Conservation (phyloP, 2,888 invertebrate species). For the Steinernema scapterisci region DNA sequence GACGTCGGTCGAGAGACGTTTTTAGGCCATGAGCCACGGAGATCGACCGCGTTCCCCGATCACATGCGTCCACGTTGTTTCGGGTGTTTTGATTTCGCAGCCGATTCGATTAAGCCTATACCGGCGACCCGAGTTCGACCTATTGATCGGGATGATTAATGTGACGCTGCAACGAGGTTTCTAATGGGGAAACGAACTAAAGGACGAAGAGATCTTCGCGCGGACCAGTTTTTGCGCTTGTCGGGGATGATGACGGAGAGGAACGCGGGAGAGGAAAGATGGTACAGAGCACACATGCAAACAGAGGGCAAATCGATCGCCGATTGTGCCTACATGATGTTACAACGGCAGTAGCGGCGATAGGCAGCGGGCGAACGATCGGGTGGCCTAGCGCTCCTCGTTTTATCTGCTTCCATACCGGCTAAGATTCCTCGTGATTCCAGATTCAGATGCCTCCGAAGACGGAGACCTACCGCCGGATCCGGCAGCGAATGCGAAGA, state of each 20-base stretch:
- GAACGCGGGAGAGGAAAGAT: neutral
- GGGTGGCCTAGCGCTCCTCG: neutral
- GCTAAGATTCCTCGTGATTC: neutral
- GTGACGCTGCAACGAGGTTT: neutral
- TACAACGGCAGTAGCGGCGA: neutral
- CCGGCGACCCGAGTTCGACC: neutral
- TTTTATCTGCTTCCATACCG: neutral
- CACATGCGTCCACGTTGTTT: neutral
- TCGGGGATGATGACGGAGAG: neutral
- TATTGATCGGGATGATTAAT: neutral
- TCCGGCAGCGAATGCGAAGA: constrained; percentile 77
- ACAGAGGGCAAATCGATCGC: constrained; percentile 1
- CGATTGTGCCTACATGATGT: neutral
- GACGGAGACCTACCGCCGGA: constrained; percentile 53
- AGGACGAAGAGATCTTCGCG: neutral
- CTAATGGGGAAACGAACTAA: neutral
- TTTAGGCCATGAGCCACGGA: constrained; percentile 24
- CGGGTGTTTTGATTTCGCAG: neutral
- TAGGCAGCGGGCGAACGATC: neutral
- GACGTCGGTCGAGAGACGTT: neutral
- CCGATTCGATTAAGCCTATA: neutral
- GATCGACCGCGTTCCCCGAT: neutral
- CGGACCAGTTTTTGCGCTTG: neutral
- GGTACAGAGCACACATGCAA: neutral
- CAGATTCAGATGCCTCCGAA: constrained; percentile 59